Percentiles rank a stretch among this genome's conserved stretches.
These are phyloP conservation scores for Aromia moschata DNA, from an alignment of 2,888 invertebrate species.

Conservation along the genomic window DNA sequence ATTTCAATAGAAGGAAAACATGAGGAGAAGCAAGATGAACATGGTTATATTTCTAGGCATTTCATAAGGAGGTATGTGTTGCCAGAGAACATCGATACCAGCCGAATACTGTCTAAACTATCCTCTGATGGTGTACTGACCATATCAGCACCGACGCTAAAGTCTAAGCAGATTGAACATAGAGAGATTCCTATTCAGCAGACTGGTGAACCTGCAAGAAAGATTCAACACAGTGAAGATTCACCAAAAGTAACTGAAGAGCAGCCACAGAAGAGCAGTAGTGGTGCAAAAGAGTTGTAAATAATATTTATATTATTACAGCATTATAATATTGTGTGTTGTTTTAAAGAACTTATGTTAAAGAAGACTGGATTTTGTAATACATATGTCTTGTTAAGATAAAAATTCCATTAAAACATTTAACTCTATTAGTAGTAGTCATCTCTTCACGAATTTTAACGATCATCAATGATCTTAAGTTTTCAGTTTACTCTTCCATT, in stretches of 20 bases:
- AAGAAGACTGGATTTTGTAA: background rate
- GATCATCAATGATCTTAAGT: too few relatives aligned
- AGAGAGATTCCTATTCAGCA: constrained; percentile 6
- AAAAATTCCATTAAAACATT: too few relatives aligned
- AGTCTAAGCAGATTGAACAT: constrained; percentile 3
- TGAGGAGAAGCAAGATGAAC: constrained; percentile 77
- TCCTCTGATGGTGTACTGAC: constrained; percentile 79
- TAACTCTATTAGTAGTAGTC: too few relatives aligned
- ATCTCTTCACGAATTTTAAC: too few relatives aligned
- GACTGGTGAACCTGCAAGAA: constrained; percentile 14
- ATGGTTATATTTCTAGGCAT: constrained; percentile 78
- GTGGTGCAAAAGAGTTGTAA: constrained; percentile 1
- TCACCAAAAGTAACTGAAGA: too few relatives aligned
- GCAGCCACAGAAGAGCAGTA: too few relatives aligned
- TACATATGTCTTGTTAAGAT: too few relatives aligned
- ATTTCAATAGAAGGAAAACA: constrained; percentile 82
- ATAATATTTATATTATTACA: background rate
- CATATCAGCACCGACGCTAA: constrained; percentile 70
- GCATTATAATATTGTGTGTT: background rate
- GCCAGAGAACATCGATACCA: constrained; percentile 78
- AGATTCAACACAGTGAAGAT: constrained; percentile 51
- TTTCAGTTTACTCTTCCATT: too few relatives aligned
- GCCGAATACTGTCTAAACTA: constrained; percentile 75
- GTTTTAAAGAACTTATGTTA: background rate
- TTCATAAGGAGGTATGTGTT: constrained; percentile 78